Base-by-base conservation (phyloP, 2,113 vertebrate species). In the Ammodytes dubius region DNA sequence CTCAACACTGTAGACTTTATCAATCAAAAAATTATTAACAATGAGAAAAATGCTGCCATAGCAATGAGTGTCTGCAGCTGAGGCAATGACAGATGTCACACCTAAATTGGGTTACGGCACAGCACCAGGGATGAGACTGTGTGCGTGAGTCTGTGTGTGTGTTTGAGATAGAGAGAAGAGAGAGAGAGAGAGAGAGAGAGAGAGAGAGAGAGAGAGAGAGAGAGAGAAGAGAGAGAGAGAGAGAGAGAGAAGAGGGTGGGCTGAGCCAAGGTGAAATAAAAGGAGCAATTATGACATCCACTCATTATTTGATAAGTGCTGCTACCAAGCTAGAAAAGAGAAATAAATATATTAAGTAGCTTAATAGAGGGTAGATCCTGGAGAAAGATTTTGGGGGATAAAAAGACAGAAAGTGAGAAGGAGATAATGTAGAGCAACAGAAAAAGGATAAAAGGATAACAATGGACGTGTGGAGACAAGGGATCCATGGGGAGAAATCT, bases 1-100 rank as follows among this genome's bases (percentile, higher is more conserved):
- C 81, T 82, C 52, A 74, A 83, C 87, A 75, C 53, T 72, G 64
- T 69, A 60, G 82, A 85, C 85, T 79, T 80, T 80, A 86, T 87
- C 78, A 74, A n/a, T n/a, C 65, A 82, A 81, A 88, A 88, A 83
- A 91, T 81, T 82, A 91, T 91, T 87, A 88, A 86, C 88, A 90
- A 91, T 91, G 85, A 90, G 79, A 84, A 74, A 76, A 87, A 86
- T 19, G 83, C 58, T 81, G 90, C 82, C 77, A 89, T 88, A 90
- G 82, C 53, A 6, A 60, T 47, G 73, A 73, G 57, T 77, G 56
- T 84, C 65, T 78, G 65, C 80, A 77, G 80, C 79, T 79, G 78
- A 86, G 87, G 79, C 80, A 84, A 70, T 19, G 37, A 66, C 85
- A 88, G 82, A 92, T 75, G 87, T 82, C 17, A 40, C 65, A 88